Percentiles rank a stretch among this genome's conserved stretches.
Evolutionary conservation across 1,140 invertebrate species (phyloP).

Genomic region (Trichonephila clavata): DNA sequence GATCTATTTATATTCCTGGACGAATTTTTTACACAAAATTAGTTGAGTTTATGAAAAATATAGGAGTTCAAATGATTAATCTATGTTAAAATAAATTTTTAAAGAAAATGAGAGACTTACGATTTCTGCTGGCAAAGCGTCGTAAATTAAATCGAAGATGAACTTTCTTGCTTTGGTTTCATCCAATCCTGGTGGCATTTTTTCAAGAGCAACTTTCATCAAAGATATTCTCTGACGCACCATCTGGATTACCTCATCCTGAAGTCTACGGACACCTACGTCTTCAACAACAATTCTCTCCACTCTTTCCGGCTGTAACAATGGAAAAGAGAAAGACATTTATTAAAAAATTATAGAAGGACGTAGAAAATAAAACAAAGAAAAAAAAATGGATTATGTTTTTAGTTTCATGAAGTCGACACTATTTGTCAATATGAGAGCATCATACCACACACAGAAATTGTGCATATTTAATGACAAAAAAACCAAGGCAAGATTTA

Average conservation of each 20-base stretch:
- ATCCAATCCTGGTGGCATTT: background rate
- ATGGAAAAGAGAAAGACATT: background rate
- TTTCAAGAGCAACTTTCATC: background rate
- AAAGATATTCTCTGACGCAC: background rate
- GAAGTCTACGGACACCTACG: background rate
- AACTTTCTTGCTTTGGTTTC: background rate
- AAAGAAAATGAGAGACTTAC: background rate
- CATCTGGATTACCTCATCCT: background rate
- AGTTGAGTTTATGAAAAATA: too few species aligned
- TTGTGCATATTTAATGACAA: too few species aligned
- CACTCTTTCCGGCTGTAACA: background rate
- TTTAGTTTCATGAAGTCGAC: too few species aligned
- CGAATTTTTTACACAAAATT: too few species aligned
- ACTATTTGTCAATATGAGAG: too few species aligned
- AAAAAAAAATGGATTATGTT: too few species aligned
- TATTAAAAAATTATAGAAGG: background rate
- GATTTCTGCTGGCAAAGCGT: background rate
- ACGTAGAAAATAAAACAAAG: background rate
- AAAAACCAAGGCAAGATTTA: too few species aligned
- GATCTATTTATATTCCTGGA: too few species aligned
- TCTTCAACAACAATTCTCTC: slow-evolving; percentile 11
- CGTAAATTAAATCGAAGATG: background rate
- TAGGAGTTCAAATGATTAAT: too few species aligned
- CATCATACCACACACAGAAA: too few species aligned
- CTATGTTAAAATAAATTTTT: too few species aligned